These are phyloP conservation scores for Phrynocephalus vlangalii DNA, from an alignment of 2,797 vertebrate genomes.

Conservation along the genomic window DNA sequence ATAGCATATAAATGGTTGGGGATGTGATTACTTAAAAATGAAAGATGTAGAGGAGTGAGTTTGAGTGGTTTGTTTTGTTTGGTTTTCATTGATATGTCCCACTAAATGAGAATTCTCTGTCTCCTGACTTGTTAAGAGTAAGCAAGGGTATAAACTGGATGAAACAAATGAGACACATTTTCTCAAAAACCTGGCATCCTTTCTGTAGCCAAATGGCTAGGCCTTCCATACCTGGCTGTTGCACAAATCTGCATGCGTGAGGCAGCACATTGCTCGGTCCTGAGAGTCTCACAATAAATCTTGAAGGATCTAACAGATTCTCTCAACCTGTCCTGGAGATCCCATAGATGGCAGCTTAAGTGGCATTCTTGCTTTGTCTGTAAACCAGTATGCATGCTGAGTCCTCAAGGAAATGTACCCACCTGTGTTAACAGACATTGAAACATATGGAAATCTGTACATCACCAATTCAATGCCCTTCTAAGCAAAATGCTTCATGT, in stretches of 20 bases:
- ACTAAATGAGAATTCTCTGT: background rate
- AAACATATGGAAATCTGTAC: background rate
- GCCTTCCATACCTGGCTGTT: constrained; percentile 29
- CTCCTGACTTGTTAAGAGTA: background rate
- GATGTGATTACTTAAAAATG: background rate
- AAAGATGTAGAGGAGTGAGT: background rate
- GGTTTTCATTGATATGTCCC: background rate
- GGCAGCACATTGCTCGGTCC: constrained; percentile 40
- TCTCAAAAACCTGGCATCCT: constrained; percentile 50
- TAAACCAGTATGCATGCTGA: rapidly evolving
- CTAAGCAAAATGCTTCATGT: background rate
- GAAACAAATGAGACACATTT: background rate
- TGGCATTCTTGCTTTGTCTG: constrained; percentile 4
- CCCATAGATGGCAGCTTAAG: background rate
- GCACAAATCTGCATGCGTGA: constrained; percentile 41
- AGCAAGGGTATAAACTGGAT: background rate
- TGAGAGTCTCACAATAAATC: constrained; percentile 16
- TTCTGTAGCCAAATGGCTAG: background rate
- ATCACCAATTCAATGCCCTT: background rate
- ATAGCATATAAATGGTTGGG: background rate
- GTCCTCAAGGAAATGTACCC: background rate
- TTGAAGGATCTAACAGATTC: background rate
- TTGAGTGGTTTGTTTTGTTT: background rate
- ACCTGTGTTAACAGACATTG: background rate
- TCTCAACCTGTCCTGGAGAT: background rate